Evolutionary conservation across 2,113 vertebrate genomes (phyloP).

Genomic region (Argyrosomus japonicus): DNA sequence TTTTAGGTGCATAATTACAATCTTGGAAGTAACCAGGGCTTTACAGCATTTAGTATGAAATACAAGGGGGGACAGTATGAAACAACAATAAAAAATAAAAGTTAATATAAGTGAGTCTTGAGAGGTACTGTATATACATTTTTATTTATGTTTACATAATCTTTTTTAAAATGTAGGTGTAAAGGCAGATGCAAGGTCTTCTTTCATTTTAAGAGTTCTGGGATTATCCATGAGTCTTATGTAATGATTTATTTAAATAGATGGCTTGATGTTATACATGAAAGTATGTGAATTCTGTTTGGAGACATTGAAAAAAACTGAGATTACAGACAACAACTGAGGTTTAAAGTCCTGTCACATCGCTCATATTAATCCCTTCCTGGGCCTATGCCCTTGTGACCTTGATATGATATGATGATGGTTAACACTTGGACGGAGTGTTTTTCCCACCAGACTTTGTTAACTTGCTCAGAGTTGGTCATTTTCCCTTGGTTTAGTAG

Average conservation of each 20-base stretch:
- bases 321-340: too few relatives aligned
- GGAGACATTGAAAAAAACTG: neutral
- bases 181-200: neutral
- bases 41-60: neutral
- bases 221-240: neutral
- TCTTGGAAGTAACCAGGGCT: neutral
- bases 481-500: too few relatives aligned
- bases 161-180: neutral
- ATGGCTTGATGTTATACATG: neutral
- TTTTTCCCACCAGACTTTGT: too few relatives aligned
- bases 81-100: neutral
- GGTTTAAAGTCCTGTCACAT: neutral
- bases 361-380: neutral
- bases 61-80: neutral
- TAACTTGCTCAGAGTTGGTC: too few relatives aligned
- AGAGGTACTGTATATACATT: neutral
- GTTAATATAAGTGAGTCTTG: neutral
- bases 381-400: neutral
- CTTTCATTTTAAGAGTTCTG: neutral
- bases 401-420: neutral
- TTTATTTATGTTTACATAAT: neutral
- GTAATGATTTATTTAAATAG: too few relatives aligned
- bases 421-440: neutral
- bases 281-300: neutral
- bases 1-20: neutral